These are phyloP conservation scores for Pseudococcus longispinus DNA, from an alignment of 2,888 invertebrate species.

Conservation along the genomic window DNA sequence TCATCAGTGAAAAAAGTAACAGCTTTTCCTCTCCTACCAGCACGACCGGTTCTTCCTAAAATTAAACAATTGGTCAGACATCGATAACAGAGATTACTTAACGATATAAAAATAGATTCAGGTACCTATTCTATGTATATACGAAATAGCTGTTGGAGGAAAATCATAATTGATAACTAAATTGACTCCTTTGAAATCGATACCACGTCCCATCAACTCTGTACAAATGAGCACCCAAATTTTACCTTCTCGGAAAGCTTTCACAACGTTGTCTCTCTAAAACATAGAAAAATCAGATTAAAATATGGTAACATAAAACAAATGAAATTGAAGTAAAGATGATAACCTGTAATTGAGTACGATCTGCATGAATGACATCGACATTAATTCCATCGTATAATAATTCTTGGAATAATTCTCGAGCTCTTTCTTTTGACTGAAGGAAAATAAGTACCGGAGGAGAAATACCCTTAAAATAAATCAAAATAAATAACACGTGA, in stretches of 20 bases:
- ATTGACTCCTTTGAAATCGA: slow-evolving; percentile 96
- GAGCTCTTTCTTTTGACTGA: slow-evolving; percentile 90
- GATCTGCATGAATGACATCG: slow-evolving; percentile 91
- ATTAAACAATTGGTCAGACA: slow-evolving; percentile 60
- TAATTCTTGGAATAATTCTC: slow-evolving; percentile 88
- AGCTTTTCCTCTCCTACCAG: slow-evolving; percentile 86
- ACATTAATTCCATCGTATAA: slow-evolving; percentile 92
- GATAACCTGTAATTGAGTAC: slow-evolving; percentile 81
- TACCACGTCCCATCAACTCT: slow-evolving; percentile 94
- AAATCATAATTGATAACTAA: slow-evolving; percentile 97
- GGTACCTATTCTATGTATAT: slow-evolving; percentile 82
- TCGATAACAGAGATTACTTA: too few relatives aligned
- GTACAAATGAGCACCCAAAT: slow-evolving; percentile 97
- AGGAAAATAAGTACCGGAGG: slow-evolving; percentile 92
- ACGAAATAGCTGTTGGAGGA: slow-evolving; percentile 86
- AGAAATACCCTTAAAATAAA: slow-evolving; percentile 70
- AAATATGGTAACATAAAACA: neutral
- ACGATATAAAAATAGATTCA: neutral
- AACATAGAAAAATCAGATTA: slow-evolving; percentile 60
- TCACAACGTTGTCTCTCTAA: slow-evolving; percentile 89
- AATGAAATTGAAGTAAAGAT: slow-evolving; percentile 52
- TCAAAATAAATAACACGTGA: neutral
- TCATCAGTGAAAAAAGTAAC: slow-evolving; percentile 93
- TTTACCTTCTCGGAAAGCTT: slow-evolving; percentile 87
- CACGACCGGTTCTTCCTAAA: slow-evolving; percentile 88